Percentiles rank a stretch among this genome's conserved stretches.
Conservation (phyloP, 2,113 vertebrate species). For the Garra rufa region DNA sequence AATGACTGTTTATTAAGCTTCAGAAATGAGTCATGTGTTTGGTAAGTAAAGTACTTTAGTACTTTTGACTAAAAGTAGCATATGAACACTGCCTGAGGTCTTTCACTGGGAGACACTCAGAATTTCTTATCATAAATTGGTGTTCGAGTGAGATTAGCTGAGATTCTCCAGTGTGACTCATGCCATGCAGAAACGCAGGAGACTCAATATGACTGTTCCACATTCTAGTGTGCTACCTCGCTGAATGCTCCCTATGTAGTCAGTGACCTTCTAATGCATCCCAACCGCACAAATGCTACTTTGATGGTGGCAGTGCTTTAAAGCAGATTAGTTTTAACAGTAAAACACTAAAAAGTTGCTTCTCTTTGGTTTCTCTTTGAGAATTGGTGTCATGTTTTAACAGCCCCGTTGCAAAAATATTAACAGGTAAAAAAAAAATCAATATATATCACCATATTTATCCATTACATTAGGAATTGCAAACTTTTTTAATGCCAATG, state of each 20-base stretch:
- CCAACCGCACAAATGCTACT: not conserved
- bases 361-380: not conserved
- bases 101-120: constrained; percentile 21
- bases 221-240: not conserved
- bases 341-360: not conserved
- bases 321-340: not conserved
- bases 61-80: constrained; percentile 21
- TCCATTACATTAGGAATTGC: too few relatives aligned
- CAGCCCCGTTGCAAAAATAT: not conserved
- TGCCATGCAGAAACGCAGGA: not conserved
- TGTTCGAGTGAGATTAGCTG: not conserved
- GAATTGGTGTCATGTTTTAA: not conserved
- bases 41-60: constrained; percentile 8
- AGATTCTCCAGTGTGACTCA: constrained; percentile 2
- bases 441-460: not conserved
- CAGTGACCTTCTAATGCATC: not conserved
- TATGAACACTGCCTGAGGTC: not conserved
- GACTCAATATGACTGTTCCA: not conserved
- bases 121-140: constrained; percentile 32
- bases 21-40: constrained; percentile 39
- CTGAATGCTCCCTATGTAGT: not conserved
- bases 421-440: not conserved
- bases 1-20: constrained; percentile 33
- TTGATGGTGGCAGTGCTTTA: not conserved
- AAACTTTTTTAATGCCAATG: too few relatives aligned